Evolutionary conservation across 2,888 invertebrate species (phyloP), one percentile per base, ranked within the genome.

Genomic region (Noctua pronuba): DNA sequence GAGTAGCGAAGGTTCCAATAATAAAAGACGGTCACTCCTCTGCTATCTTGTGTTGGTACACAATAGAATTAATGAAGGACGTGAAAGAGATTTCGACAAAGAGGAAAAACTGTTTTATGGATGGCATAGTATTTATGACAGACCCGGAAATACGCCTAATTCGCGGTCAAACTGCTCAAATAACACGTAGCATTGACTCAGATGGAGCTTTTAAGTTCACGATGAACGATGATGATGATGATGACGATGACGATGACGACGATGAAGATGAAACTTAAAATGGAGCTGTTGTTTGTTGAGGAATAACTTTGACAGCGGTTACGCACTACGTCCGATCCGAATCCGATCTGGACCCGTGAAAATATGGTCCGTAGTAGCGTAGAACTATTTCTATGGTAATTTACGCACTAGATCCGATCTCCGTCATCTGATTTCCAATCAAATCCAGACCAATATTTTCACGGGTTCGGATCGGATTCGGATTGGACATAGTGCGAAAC

Each of bases 11-110:
- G 69, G 88, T 95, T 24, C 91, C 91, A 16, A 89, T 97, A 24
- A 91, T 88, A 24, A 91, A 91, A 65, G 91, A 92, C 77, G 97
- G 97, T 1, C 76, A 89, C 65, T 94, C 95, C 0, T 97, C 97
- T 92, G 97, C 96, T 6, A 93, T 97, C 77, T 91, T 97, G 35
- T 97, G 97, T 85, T 97, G 97, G 97, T 97, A 96, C 84, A 92
- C 93, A n/a, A 93, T 97, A 68, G 94, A 96, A 80, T 88, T 97
- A 38, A 92, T 95, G 85, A 93, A 96, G 72, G 91, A 94, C 74
- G 73, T 93, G 41, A 91, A 92, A 38, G 92, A 90, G 44, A 93
- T 97, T 77, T 92, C 94, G 11, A 97, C 97, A 0, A 93, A 94
- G 72, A 92, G 95, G 81, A 82, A 94, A 75, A 92, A 92, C 77